Conservation (phyloP, 2,797 vertebrate species). For the Podarcis lilfordi region DNA sequence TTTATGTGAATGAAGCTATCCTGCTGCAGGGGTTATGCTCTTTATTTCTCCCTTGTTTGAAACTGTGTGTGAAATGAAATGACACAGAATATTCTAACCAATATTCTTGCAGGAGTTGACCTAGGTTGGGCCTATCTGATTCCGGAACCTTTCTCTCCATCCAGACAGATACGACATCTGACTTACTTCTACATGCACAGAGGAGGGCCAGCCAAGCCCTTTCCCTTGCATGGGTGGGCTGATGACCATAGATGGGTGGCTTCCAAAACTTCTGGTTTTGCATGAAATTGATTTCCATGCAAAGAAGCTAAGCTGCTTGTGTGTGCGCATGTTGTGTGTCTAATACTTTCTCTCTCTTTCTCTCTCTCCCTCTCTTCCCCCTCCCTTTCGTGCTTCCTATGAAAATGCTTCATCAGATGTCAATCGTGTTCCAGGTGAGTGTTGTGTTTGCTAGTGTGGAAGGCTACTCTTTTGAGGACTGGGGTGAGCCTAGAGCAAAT, state of each 20-base stretch:
- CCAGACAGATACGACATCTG: constrained; percentile 84
- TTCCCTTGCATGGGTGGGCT: constrained; percentile 79
- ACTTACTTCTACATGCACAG: constrained; percentile 88
- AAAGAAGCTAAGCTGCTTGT: constrained; percentile 78
- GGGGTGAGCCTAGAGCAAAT: background rate
- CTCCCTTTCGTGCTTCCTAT: constrained; percentile 71
- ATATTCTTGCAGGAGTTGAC: constrained; percentile 80
- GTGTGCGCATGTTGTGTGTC: constrained; percentile 71
- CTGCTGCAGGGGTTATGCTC: constrained; percentile 33
- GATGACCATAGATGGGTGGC: constrained; percentile 70
- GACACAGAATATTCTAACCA: constrained; percentile 73
- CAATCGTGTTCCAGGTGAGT: constrained; percentile 96
- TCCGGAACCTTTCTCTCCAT: constrained; percentile 76
- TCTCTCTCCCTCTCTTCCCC: constrained; percentile 61
- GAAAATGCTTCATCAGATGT: constrained; percentile 86
- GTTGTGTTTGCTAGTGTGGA: constrained; percentile 60
- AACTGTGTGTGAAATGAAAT: constrained; percentile 70
- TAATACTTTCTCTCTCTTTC: constrained; percentile 81
- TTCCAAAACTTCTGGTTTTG: constrained; percentile 82
- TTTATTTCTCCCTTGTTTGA: constrained; percentile 55
- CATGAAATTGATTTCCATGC: constrained; percentile 91
- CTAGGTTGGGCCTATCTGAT: constrained; percentile 81
- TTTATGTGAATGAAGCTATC: constrained; percentile 75
- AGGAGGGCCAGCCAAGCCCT: constrained; percentile 66
- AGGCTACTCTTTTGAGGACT: constrained; percentile 6